Base-by-base conservation (phyloP, 2,797 vertebrate genomes). In the Pitangus sulphuratus region DNA sequence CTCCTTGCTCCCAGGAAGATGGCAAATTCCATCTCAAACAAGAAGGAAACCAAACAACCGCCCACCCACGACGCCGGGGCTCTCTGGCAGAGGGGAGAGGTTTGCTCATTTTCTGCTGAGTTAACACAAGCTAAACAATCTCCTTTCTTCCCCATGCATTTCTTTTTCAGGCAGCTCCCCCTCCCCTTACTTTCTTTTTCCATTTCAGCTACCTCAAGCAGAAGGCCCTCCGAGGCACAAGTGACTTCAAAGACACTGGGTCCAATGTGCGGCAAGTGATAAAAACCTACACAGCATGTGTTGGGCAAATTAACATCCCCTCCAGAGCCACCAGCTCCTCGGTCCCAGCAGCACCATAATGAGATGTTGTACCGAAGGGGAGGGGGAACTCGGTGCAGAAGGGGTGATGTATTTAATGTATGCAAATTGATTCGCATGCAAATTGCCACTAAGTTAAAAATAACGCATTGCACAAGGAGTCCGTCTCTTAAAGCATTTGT, bases 341-440 rank as follows among this genome's bases (percentile, higher is more conserved):
- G 0, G 95, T 96, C 97, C 97, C 97, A 95, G 96, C 96, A 97
- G 97, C 97, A 84, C 94, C 81, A 56, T 97, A 98, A 98, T 97
- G 97, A 98, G 97, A 97, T 97, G 96, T 92, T 96, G 68, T 89
- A 96, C 76, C 54, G 84, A 95, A 97, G 72, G 95, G 97, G 94
- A 95, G 95, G 96, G 96, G 96, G 90, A 94, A 81, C 90, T 71
- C 26, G 2, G 92, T 95, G 94, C 90, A 95, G 90, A 90, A 97
- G 82, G 86, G 89, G 87, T 97, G 93, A 96, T 97, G 96, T 97
- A 94, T 97, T 98, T 98, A 98, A 98, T 96, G 80, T 96, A 98
- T 98, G 98, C 97, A 98, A 98, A 98, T 98, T 97, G 97, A 95
- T 96, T 98, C 91, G 89, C 96, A 97, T 98, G 97, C 97, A 98